Evolutionary conservation across 2,797 vertebrate genomes (phyloP).

Genomic region (Takifugu ocellatus): DNA sequence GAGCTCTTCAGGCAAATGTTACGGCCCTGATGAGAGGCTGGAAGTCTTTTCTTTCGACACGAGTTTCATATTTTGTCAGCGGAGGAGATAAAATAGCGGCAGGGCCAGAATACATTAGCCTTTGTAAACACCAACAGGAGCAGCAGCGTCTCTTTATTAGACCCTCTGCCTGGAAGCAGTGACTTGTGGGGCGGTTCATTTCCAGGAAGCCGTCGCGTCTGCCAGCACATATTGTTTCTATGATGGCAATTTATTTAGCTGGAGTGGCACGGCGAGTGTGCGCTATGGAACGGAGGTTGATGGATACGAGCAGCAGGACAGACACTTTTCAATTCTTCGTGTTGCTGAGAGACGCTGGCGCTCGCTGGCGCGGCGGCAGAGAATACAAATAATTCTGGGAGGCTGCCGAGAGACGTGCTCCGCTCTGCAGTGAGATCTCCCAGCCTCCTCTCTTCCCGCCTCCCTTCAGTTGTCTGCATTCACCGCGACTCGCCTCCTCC

Average conservation of each 20-base stretch:
- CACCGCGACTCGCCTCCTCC: constrained; percentile 14
- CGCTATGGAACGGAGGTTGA: constrained; percentile 57
- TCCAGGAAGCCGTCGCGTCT: constrained; percentile 42
- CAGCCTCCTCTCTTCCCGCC: too few species aligned
- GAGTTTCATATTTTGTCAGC: constrained; percentile 49
- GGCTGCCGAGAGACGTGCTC: constrained; percentile 31
- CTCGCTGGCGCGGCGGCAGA: constrained; percentile 23
- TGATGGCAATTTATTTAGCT: constrained; percentile 67
- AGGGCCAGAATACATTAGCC: constrained; percentile 59
- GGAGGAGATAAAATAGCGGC: constrained; percentile 40
- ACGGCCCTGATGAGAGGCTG: constrained; percentile 30
- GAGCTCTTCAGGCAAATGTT: constrained; percentile 45
- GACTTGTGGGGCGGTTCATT: constrained; percentile 58
- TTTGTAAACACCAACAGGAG: constrained; percentile 59
- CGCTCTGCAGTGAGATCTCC: constrained; percentile 36
- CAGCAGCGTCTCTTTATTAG: constrained; percentile 57
- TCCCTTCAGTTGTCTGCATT: constrained; percentile 22
- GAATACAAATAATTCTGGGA: constrained; percentile 63
- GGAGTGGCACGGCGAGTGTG: constrained; percentile 49
- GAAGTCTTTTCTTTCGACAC: constrained; percentile 39
- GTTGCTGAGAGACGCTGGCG: constrained; percentile 41
- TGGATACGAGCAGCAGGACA: constrained; percentile 66
- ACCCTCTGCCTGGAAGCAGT: constrained; percentile 43
- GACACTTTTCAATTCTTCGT: constrained; percentile 65
- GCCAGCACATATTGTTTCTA: constrained; percentile 63